Evolutionary conservation across 2,797 vertebrate species (phyloP), one percentile per base, ranked within the genome.

Genomic region (Vireo griseus): DNA sequence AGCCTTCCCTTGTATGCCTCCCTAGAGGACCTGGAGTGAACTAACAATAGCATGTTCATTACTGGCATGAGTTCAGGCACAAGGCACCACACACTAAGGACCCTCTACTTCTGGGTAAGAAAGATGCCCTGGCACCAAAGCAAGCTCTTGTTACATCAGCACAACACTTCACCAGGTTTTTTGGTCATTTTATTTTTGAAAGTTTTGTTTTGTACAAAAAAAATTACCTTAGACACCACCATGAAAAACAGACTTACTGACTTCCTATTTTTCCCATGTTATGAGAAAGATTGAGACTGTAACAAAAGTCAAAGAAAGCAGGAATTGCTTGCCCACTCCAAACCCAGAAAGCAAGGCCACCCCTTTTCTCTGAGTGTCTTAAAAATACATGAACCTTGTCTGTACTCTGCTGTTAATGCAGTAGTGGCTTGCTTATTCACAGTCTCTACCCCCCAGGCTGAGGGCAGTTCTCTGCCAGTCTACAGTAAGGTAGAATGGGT

Each of bases 161-260:
- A 72, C 73, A 93, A 59, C 40, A 52, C n/a, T 67, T 63, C 5
- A 55, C 59, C 65, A 62, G 28, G 17, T 40, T 82, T 94, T 96
- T 97, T 91, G 72, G 73, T 93, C 40, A 73, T 58, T 97, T 97
- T 97, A 97, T 97, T 95, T 97, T 97, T 96, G 89, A 97, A 96
- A 96, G 85, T 94, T 92, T 93, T 90, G 76, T 97, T 98, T 98
- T 96, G 66, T 98, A 98, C 97, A 98, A 98, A 98, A 98, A 96
- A 95, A 74, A 89, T 90, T 87, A 91, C 88, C 69, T 96, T 95
- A 94, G 97, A 98, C 94, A 97, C 91, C 96, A 95, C 87, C 86
- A 95, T 96, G 90, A 91, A 86, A 95, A 90, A 92, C 66, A 33
- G 77, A 82, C 84, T 91, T 82, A 59, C 81, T 87, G 91, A 95